Base-by-base conservation (phyloP, 1,140 invertebrate species). In the Achroia grisella region DNA sequence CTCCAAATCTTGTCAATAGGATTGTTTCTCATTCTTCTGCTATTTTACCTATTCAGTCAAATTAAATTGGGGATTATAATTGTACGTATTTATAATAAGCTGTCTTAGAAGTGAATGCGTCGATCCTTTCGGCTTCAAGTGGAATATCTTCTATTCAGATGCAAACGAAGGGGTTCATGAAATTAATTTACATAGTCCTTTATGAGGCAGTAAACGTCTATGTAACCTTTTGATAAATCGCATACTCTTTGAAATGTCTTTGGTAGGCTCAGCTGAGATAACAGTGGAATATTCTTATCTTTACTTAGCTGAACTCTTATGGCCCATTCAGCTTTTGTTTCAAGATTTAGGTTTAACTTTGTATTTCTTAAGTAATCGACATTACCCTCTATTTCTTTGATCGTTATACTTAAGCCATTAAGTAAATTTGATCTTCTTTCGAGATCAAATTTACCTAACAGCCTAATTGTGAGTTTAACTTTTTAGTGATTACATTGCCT, bases 121-220 rank as follows among this genome's bases (percentile, higher is more conserved):
- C 55, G 56, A 68, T 59, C 59, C 62, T 46, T 58, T 61, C 44
- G 32, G 40, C 42, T 46, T 50, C 44, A 49, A 50, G 51, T 49
- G 55, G 35, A n/a, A 33, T 12, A 17, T 35, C 13, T 17, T 44
- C 69, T 58, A 70, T 77, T 75, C 62, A 71, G 56, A 69, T 69
- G 67, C 51, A 48, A 66, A 62, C 44, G 56, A 67, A 74, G 69
- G 63, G 65, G 65, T 56, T 52, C 53, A 53, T 52, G 58, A 71
- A 71, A 77, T 80, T 80, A 80, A 80, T 80, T 77, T 75, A 70
- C 67, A 75, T 71, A 65, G 62, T 41, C 62, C 60, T 65, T 73
- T 77, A 65, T 71, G 36, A 29, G 34, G 11, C 35, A 12, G 39
- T 45, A 39, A 50, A 40, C 39, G 48, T 43, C 45, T 41, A 52